A percentile compares a stretch with the other conserved stretches of the same genome.
Evolutionary conservation across 1,140 invertebrate species (phyloP).

Genomic region (Euborellia annulipes): DNA sequence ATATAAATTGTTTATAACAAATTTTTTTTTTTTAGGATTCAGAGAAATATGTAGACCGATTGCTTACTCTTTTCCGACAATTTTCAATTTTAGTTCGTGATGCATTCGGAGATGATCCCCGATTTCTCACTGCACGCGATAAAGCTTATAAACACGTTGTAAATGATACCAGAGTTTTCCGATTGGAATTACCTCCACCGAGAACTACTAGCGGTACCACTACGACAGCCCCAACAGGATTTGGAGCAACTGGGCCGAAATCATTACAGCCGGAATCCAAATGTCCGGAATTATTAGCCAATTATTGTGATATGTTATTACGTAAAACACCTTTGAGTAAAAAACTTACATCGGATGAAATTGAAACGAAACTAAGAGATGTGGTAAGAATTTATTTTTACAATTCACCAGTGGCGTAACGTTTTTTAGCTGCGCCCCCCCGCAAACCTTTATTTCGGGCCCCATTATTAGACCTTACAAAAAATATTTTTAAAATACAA

Average conservation of each 20-base stretch:
- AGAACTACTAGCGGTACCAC: conserved; percentile 34
- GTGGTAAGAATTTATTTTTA: conserved; percentile 41
- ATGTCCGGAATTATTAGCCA: conserved; percentile 95
- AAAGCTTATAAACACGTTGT: conserved; percentile 97
- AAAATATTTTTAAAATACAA: no score
- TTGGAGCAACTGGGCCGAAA: not conserved
- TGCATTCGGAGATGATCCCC: conserved; percentile 91
- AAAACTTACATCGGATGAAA: conserved; percentile 92
- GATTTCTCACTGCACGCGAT: conserved; percentile 93
- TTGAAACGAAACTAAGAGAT: conserved; percentile 82
- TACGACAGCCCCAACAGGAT: conserved; percentile 14
- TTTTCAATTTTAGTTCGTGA: conserved; percentile 87
- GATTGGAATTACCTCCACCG: conserved; percentile 45
- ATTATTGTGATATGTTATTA: conserved; percentile 99
- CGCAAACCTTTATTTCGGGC: no score
- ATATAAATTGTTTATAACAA: no score
- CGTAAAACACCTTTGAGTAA: conserved; percentile 93
- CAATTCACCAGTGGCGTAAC: no score
- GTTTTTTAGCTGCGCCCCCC: no score
- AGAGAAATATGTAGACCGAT: conserved; percentile 95
- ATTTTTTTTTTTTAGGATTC: conserved; percentile 54
- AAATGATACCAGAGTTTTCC: conserved; percentile 95
- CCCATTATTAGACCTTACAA: no score
- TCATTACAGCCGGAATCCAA: conserved; percentile 77
- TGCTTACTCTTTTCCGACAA: conserved; percentile 81